These are phyloP conservation scores for Oreochromis aureus DNA, from an alignment of 2,113 vertebrate species.

Conservation along the genomic window DNA sequence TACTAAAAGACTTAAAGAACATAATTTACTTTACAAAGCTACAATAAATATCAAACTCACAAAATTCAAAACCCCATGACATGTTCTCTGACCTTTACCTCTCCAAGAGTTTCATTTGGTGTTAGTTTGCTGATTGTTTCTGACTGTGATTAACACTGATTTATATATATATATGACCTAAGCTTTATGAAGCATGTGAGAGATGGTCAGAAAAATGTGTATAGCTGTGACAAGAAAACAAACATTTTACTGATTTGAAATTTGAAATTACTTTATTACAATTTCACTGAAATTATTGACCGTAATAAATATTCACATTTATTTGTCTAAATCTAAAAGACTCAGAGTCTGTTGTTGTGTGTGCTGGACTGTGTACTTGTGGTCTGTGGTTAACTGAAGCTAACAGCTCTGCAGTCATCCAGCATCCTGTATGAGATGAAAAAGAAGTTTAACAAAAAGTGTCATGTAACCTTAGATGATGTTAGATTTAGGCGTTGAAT, in stretches of 20 bases:
- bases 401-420: not conserved
- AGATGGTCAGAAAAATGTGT: not conserved
- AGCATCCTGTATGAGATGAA: not conserved
- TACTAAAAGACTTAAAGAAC: too few relatives aligned
- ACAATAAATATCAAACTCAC: too few relatives aligned
- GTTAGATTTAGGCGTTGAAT: not conserved
- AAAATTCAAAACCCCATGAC: too few relatives aligned
- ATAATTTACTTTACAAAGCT: too few relatives aligned
- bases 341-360: not conserved
- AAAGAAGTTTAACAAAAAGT: too few relatives aligned
- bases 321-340: not conserved
- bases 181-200: not conserved
- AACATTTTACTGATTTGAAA: rapidly evolving
- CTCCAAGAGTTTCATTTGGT: not conserved
- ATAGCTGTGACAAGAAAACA: not conserved
- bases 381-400: not conserved
- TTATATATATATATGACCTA: too few relatives aligned
- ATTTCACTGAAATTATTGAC: not conserved
- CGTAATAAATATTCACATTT: too few relatives aligned
- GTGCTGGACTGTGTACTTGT: rapidly evolving
- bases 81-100: too few relatives aligned
- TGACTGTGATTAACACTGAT: too few relatives aligned
- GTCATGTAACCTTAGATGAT: not conserved
- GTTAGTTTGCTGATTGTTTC: not conserved
- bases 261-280: not conserved